phyloP scores from a whole-genome alignment of 35 echinoderm and acorn worm genomes.

The Lytechinus variegatus region DNA sequence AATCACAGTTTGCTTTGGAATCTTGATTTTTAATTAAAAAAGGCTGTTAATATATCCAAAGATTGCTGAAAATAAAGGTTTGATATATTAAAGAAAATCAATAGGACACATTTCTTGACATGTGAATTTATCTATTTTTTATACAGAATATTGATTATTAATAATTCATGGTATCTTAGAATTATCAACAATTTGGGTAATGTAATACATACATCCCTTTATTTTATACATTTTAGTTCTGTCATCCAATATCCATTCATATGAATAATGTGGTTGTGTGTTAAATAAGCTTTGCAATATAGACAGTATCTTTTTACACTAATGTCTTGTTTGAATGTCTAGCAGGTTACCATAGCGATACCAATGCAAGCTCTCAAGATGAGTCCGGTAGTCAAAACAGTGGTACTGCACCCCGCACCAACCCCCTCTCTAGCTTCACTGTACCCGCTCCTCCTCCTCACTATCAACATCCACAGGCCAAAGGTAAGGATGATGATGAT shows the following conservation, averaged over 20 bases:
- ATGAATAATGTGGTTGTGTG: no score
- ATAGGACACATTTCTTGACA: no score
- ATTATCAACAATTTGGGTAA: no score
- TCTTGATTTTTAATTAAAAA: neutral
- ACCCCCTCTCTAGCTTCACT: constrained; percentile 97
- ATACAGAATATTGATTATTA: no score
- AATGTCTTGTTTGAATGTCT: neutral
- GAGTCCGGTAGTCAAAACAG: constrained; percentile 69
- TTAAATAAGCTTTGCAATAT: neutral
- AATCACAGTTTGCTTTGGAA: neutral
- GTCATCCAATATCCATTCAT: no score
- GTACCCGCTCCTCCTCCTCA: constrained; percentile 95
- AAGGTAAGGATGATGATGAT: constrained; percentile 57
- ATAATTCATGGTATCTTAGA: no score
- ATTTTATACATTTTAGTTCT: no score
- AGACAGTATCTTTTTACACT: neutral
- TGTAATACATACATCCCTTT: no score
- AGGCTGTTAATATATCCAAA: no score
- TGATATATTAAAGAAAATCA: no score
- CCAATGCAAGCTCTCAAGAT: constrained; percentile 87
- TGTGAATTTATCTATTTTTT: no score
- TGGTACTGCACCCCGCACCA: constrained; percentile 54
- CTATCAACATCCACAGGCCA: constrained; percentile 79
- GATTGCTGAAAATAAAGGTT: no score
- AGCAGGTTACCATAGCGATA: constrained; percentile 99